Base-by-base conservation (phyloP, 2,888 invertebrate species). In the Aricia artaxerxes region DNA sequence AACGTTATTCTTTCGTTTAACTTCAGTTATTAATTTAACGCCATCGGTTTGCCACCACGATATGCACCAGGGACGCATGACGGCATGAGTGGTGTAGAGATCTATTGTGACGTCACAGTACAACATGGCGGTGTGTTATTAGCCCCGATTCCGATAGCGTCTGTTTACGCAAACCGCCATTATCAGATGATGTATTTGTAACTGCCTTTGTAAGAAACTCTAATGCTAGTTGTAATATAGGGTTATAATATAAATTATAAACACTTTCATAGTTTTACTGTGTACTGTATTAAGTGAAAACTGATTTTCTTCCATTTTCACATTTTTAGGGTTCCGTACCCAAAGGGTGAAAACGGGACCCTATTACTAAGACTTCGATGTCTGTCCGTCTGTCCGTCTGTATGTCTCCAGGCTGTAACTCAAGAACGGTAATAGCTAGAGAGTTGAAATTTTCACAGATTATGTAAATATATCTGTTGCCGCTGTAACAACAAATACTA, bases 31-130 rank as follows among this genome's bases (percentile, higher is more conserved):
- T 35, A 69, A 69, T 69, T 69, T 35, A 35, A 35, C 69, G 69
- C 69, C 69, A 69, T 69, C 69, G 69, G 69, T 69, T 69, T 38
- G 38, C 69, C 69, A 69, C 69, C 69, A 69, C 35, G 69, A 69
- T 69, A 69, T 9, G 69, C 13, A 69, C 69, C 35, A 69, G 69
- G 69, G 13, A 9, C 35, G 35, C 69, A 69, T 69, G 35, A 16
- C 3, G 13, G 35, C 69, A 69, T 69, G 35, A 16, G 69, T 35
- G 69, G 11, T 35, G 11, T 13, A 16, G 13, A 35, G 69, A 9
- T 38, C 64, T 69, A 38, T 69, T 24, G 35, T 69, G 35, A 69
- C 35, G 69, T 69, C 16, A 38, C 35, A 69, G 69, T 24, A 11
- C 7, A 61, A 61, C 24, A 61, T 61, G 61, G 61, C 61, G 61